Evolutionary conservation across 2,113 vertebrate species (phyloP).

Genomic region (Cryptomyrus ogoouensis): DNA sequence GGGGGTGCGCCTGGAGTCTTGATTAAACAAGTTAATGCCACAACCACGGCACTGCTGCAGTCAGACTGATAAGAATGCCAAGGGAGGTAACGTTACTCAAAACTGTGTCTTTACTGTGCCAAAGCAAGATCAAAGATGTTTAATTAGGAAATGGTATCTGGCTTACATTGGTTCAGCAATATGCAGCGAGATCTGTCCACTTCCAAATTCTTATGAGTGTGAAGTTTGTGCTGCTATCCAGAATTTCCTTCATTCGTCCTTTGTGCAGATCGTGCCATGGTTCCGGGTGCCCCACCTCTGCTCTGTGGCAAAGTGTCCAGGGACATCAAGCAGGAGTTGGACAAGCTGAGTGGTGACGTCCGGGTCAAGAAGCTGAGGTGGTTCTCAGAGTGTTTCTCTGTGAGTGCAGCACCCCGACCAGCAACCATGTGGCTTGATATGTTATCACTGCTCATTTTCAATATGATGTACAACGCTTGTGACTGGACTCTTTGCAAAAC

Average conservation of each 20-base stretch:
- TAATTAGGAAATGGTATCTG: neutral
- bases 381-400: constrained; percentile 92
- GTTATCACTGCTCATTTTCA: neutral
- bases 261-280: constrained; percentile 73
- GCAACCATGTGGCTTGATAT: too few relatives aligned
- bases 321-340: constrained; percentile 89
- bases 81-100: neutral
- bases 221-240: neutral
- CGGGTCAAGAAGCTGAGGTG: constrained; percentile 77
- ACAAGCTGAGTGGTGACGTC: constrained; percentile 69
- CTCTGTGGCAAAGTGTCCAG: constrained; percentile 89
- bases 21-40: too few relatives aligned
- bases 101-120: neutral
- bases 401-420: constrained; percentile 52
- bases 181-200: neutral
- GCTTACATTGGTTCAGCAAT: neutral
- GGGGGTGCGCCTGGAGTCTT: too few relatives aligned
- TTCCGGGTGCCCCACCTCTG: constrained; percentile 71
- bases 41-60: too few relatives aligned
- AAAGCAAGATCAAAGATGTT: neutral
- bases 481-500: neutral
- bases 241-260: neutral
- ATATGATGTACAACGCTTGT: neutral
- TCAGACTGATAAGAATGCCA: too few relatives aligned
- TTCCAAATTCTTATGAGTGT: neutral